Conservation (phyloP, 2,797 vertebrate genomes). For the Phrynocephalus forsythii region DNA sequence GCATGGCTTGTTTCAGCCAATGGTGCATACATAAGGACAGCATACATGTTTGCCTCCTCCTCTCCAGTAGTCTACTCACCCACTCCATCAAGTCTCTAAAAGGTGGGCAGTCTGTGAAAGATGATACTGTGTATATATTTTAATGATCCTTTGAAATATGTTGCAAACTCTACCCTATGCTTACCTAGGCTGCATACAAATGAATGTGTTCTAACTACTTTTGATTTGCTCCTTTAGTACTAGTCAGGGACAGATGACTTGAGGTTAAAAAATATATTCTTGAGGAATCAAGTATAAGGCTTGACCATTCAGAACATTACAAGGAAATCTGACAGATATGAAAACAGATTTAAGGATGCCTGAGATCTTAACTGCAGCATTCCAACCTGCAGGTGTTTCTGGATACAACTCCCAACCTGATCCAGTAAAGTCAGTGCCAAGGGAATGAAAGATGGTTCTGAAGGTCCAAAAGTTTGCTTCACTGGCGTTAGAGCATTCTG, state of each 20-base stretch:
- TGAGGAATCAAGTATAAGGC: background rate
- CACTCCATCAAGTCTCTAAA: background rate
- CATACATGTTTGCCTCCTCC: background rate
- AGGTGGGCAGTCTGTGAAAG: background rate
- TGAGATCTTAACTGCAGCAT: background rate
- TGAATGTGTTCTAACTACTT: background rate
- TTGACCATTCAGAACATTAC: background rate
- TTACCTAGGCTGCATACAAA: constrained; percentile 8
- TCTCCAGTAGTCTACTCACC: background rate
- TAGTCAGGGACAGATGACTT: background rate
- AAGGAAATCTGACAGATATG: background rate
- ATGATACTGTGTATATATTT: background rate
- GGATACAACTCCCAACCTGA: background rate
- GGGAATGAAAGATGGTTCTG: background rate
- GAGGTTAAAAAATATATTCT: background rate
- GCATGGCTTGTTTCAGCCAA: background rate
- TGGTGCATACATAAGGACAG: background rate
- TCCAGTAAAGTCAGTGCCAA: background rate
- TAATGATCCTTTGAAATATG: background rate
- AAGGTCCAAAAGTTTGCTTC: background rate
- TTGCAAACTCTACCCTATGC: background rate
- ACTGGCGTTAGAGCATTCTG: background rate
- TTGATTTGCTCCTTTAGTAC: background rate
- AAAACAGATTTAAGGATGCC: background rate
- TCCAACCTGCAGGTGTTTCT: background rate